Evolutionary conservation across 2,797 vertebrate genomes (phyloP).

Genomic region (Capromys pilorides): DNA sequence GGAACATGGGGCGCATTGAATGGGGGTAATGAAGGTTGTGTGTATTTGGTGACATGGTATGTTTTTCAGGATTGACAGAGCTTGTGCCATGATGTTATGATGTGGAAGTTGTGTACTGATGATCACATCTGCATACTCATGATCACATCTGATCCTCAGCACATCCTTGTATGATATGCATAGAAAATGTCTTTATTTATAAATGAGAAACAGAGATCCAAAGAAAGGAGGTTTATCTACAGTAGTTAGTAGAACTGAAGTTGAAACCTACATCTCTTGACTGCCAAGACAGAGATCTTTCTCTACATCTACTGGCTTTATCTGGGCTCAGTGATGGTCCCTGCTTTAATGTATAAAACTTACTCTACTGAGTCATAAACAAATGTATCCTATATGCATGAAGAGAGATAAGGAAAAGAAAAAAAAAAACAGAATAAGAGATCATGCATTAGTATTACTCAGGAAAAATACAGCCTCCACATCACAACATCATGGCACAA

Average conservation of each 20-base stretch:
- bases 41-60: neutral
- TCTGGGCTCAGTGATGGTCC: neutral
- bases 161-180: neutral
- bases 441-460: neutral
- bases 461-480: neutral
- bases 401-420: neutral
- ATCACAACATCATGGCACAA: too few relatives aligned
- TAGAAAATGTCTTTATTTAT: neutral
- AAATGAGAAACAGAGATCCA: neutral
- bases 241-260: neutral
- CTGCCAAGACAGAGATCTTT: neutral
- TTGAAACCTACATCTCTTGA: neutral
- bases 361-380: neutral
- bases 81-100: too few relatives aligned
- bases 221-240: neutral
- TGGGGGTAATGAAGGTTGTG: neutral
- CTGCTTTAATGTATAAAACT: neutral
- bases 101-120: too few relatives aligned
- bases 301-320: neutral
- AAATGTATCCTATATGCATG: neutral
- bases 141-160: neutral
- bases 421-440: neutral
- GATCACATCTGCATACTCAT: too few relatives aligned
- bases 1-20: neutral
- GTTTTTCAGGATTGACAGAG: neutral